These are phyloP conservation scores for Apolygus lucorum DNA, from an alignment of 1,140 invertebrate genomes.

Conservation along the genomic window DNA sequence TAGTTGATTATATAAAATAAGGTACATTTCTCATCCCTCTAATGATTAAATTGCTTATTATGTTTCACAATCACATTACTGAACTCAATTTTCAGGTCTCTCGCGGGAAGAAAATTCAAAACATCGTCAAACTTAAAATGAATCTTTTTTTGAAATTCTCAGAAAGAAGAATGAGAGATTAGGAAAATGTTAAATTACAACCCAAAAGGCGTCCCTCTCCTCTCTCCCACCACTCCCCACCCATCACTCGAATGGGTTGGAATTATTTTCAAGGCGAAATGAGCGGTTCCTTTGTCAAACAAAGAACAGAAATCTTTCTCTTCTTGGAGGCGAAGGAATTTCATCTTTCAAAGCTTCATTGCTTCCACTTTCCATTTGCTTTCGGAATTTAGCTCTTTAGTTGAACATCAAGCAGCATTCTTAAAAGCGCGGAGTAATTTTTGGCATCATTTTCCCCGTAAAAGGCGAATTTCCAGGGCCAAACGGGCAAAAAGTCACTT, in stretches of 20 bases:
- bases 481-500: no score
- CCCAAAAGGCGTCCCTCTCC: background rate
- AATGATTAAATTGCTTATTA: no score
- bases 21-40: no score
- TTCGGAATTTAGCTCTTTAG: conserved; percentile 10
- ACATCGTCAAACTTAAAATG: no score
- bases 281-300: conserved; percentile 13
- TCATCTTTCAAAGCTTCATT: conserved; percentile 15
- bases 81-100: no score
- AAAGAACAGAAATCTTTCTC: conserved; percentile 12
- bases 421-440: conserved; percentile 8
- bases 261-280: conserved; percentile 11
- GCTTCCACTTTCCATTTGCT: conserved; percentile 14
- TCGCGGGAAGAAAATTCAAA: no score
- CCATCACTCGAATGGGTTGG: background rate
- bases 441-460: background rate
- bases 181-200: background rate
- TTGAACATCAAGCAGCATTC: background rate
- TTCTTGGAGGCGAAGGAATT: conserved; percentile 14
- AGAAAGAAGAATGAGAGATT: no score
- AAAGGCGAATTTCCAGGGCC: background rate
- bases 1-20: no score
- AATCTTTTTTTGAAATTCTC: no score
- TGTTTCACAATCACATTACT: no score
- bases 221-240: background rate